A percentile compares a stretch with the other conserved stretches of the same genome.
phyloP scores from a whole-genome alignment of 2,888 invertebrate species.

The Argynnis bischoffii region DNA sequence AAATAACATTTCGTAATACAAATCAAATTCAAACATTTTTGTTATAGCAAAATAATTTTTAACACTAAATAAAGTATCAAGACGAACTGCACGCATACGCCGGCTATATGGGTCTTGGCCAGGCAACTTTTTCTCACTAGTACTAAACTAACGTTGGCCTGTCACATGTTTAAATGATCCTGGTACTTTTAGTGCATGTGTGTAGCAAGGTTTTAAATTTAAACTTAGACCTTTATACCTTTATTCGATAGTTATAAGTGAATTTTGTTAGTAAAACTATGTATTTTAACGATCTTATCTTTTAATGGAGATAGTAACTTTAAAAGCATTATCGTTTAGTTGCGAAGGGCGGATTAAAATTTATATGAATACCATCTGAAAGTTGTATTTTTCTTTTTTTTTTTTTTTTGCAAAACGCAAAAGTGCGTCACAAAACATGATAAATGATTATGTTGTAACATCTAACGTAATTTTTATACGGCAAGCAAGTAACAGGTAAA shows the following conservation, averaged over 20 bases:
- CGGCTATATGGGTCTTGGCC: constrained; percentile 80
- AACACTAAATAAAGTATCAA: constrained; percentile 60
- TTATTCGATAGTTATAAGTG: too few relatives aligned
- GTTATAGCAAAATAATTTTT: too few relatives aligned
- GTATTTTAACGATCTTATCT: too few relatives aligned
- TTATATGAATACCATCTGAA: too few relatives aligned
- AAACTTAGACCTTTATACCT: not conserved
- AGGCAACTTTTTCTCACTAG: constrained; percentile 80
- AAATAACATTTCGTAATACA: too few relatives aligned
- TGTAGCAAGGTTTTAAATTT: constrained; percentile 25
- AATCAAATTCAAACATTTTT: too few relatives aligned
- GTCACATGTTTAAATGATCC: constrained; percentile 66
- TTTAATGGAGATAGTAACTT: too few relatives aligned
- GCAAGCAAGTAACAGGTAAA: constrained; percentile 31
- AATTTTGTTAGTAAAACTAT: too few relatives aligned
- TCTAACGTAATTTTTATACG: constrained; percentile 24
- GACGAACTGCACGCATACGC: constrained; percentile 56
- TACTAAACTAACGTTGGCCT: constrained; percentile 62
- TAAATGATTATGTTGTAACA: constrained; percentile 7
- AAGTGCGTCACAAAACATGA: not conserved
- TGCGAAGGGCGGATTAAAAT: too few relatives aligned
- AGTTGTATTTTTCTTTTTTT: too few relatives aligned
- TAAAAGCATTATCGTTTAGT: too few relatives aligned
- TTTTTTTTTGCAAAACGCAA: not conserved
- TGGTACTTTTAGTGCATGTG: constrained; percentile 47